Evolutionary conservation across 2,888 invertebrate species (phyloP).

Genomic region (Folsomia manolachei): DNA sequence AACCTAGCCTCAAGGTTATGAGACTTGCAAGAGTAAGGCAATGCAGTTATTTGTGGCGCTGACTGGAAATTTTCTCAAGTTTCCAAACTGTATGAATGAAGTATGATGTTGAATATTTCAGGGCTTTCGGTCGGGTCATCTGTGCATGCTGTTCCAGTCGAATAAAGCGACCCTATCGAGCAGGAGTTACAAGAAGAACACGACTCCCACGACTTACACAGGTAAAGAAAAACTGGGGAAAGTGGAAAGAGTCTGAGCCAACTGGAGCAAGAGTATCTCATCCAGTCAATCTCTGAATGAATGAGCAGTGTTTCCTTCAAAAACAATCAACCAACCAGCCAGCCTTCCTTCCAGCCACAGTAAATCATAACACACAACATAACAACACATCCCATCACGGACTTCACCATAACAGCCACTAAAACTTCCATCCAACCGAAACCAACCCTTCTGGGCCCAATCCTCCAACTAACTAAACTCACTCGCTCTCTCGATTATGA

Average conservation of each 20-base stretch:
- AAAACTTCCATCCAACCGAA: too few relatives aligned
- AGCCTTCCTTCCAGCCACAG: neutral
- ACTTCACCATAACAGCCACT: neutral
- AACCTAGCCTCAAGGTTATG: too few relatives aligned
- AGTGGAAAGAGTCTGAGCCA: neutral
- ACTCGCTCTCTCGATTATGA: too few relatives aligned
- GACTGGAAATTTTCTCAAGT: too few relatives aligned
- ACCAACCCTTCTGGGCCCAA: too few relatives aligned
- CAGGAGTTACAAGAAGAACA: slow-evolving; percentile 71
- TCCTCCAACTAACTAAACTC: too few relatives aligned
- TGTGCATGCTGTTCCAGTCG: slow-evolving; percentile 85
- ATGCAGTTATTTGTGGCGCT: too few relatives aligned
- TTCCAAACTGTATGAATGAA: too few relatives aligned
- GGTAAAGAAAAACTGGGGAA: slow-evolving; percentile 59
- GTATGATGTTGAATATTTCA: slow-evolving; percentile 58
- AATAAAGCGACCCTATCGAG: slow-evolving; percentile 58
- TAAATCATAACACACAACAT: neutral
- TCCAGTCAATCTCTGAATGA: neutral
- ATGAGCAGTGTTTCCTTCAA: neutral
- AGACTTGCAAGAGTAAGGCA: too few relatives aligned
- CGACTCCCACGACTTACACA: slow-evolving; percentile 81
- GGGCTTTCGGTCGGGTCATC: slow-evolving; percentile 87
- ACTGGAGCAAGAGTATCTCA: neutral
- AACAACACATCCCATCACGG: neutral
- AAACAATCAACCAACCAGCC: too few relatives aligned